These are phyloP conservation scores for Watsonalla binaria DNA, from an alignment of 2,888 invertebrate species.

Conservation along the genomic window DNA sequence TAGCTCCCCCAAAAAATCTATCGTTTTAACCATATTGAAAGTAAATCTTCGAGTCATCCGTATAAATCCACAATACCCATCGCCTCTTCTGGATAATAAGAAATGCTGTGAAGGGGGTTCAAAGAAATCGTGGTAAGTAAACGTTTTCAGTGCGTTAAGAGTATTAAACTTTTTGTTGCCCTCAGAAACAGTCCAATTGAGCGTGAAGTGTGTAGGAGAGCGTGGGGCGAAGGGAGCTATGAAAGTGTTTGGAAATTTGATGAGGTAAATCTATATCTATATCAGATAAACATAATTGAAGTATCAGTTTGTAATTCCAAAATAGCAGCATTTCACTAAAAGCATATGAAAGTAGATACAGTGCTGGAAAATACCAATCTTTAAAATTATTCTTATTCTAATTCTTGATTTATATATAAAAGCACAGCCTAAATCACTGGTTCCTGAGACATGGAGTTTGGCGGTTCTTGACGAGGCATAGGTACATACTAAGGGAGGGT, in stretches of 20 bases:
- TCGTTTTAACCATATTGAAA: background rate
- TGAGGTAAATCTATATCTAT: constrained; percentile 3
- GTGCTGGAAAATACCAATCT: too few species aligned
- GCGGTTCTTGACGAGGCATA: too few species aligned
- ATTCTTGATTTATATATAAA: too few species aligned
- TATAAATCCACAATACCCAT: constrained; percentile 25
- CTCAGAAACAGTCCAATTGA: constrained; percentile 47
- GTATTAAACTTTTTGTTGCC: constrained; percentile 54
- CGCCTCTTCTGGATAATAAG: constrained; percentile 6
- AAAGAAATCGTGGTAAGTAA: constrained; percentile 39
- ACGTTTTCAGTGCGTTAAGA: constrained; percentile 41
- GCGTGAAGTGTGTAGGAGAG: constrained; percentile 44
- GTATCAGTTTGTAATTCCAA: too few species aligned
- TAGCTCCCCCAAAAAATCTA: too few species aligned
- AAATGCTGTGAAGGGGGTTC: constrained; percentile 19
- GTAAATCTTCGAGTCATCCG: background rate
- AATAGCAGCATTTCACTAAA: too few species aligned
- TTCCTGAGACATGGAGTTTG: too few species aligned
- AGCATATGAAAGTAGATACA: too few species aligned
- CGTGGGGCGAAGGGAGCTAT: constrained; percentile 1
- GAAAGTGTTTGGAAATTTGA: constrained; percentile 4
- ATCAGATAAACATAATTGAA: too few species aligned
- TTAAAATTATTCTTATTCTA: too few species aligned
- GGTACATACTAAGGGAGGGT: too few species aligned
- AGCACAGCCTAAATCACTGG: too few species aligned